phyloP scores from a whole-genome alignment of 1,140 invertebrate species.

The Teleopsis dalmanni region DNA sequence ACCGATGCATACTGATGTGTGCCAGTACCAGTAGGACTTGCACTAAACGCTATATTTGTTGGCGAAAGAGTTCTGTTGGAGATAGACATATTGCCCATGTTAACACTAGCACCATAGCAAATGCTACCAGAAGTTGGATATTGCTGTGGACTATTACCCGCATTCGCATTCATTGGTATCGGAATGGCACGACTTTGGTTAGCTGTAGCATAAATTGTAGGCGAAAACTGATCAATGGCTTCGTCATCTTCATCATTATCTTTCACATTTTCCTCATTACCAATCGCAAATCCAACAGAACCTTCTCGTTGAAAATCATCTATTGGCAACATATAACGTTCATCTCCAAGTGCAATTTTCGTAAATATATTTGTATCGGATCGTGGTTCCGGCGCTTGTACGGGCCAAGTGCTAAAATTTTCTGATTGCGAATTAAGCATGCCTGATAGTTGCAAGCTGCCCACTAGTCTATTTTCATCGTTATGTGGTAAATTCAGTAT shows the following conservation, averaged over 20 bases:
- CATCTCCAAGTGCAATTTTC: constrained; percentile 15
- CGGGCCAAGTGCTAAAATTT: too few relatives aligned
- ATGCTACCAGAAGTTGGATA: constrained; percentile 4
- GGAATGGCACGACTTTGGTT: constrained; percentile 24
- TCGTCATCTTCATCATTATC: constrained; percentile 26
- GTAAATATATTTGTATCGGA: constrained; percentile 29
- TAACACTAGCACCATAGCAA: neutral
- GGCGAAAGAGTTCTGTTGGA: constrained; percentile 2
- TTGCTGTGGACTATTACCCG: constrained; percentile 34
- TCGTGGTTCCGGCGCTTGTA: neutral
- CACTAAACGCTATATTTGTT: constrained; percentile 23
- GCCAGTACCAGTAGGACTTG: constrained; percentile 29
- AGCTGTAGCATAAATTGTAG: constrained; percentile 22
- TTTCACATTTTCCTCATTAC: constrained; percentile 2
- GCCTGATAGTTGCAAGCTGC: too few relatives aligned
- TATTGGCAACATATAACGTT: constrained; percentile 10
- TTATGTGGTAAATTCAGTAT: neutral
- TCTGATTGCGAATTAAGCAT: too few relatives aligned
- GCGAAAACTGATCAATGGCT: constrained; percentile 37
- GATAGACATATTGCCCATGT: neutral
- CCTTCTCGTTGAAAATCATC: too few relatives aligned
- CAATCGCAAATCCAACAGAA: neutral
- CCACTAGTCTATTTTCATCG: too few relatives aligned
- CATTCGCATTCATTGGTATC: constrained; percentile 33
- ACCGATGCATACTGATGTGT: constrained; percentile 25